These are phyloP conservation scores for Lycocorax pyrrhopterus DNA, from an alignment of 2,113 vertebrate species.

Conservation along the genomic window DNA sequence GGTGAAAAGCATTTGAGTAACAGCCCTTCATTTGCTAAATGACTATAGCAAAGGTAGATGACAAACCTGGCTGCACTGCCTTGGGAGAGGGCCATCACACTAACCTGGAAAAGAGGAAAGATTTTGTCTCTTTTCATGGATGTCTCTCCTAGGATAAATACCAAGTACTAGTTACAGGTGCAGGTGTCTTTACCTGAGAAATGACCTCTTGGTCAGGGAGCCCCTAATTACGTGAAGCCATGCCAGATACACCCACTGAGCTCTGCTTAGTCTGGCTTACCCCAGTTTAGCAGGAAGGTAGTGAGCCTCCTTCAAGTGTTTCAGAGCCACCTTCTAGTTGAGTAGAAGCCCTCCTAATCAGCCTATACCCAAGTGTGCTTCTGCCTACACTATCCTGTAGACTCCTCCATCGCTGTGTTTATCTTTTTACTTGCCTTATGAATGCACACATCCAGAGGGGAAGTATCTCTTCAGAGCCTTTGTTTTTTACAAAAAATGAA, in stretches of 20 bases:
- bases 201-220: neutral
- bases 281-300: neutral
- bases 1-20: neutral
- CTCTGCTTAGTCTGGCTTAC: neutral
- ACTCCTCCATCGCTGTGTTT: neutral
- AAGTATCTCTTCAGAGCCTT: neutral
- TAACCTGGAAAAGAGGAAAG: neutral
- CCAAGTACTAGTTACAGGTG: neutral
- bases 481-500: neutral
- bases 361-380: neutral
- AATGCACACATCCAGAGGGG: neutral
- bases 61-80: neutral
- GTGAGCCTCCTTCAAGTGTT: neutral
- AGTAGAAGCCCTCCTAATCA: neutral
- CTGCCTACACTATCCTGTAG: neutral
- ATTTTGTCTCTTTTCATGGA: neutral
- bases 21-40: neutral
- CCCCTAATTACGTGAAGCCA: fast-evolving
- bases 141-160: neutral
- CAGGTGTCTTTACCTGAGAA: neutral
- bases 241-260: neutral
- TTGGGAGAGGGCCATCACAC: neutral
- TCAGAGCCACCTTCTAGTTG: neutral
- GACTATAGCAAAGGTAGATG: neutral
- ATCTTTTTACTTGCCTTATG: neutral